A percentile compares a stretch with the other conserved stretches of the same genome.
These are phyloP conservation scores for Drosophila paranaensis DNA, from an alignment of 2,888 invertebrate species.

Conservation along the genomic window DNA sequence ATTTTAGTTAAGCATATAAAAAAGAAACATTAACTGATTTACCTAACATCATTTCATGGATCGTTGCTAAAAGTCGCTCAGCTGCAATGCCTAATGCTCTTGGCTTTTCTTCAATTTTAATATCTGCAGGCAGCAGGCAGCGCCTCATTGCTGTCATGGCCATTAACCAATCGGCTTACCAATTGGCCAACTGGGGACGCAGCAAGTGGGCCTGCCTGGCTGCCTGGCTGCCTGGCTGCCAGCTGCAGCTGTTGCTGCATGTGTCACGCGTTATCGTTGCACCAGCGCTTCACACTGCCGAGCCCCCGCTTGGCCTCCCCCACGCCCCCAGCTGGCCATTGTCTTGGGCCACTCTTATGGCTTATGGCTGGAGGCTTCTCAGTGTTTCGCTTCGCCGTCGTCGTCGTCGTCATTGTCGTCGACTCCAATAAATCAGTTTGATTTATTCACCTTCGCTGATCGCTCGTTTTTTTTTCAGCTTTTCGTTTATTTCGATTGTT, in stretches of 20 bases:
- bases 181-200: constrained; percentile 39
- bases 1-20: too few species aligned
- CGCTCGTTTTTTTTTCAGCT: constrained; percentile 38
- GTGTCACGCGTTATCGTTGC: constrained; percentile 66
- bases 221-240: background rate
- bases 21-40: too few species aligned
- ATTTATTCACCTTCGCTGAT: constrained; percentile 72
- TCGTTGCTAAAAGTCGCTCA: too few species aligned
- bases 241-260: constrained; percentile 53
- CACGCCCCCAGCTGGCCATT: constrained; percentile 32
- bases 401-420: constrained; percentile 69
- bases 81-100: background rate
- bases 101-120: background rate
- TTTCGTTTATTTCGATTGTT: constrained; percentile 67
- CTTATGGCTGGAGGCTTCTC: constrained; percentile 42
- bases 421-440: constrained; percentile 79
- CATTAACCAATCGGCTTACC: constrained; percentile 44
- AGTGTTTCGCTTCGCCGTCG: constrained; percentile 30
- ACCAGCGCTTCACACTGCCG: constrained; percentile 33
- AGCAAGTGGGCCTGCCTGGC: constrained; percentile 42
- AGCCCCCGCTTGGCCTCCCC: background rate
- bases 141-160: constrained; percentile 25
- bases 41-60: too few species aligned
- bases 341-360: constrained; percentile 40
- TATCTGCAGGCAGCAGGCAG: background rate